Conservation (phyloP, 2,888 invertebrate species). For the Nezara viridula region DNA sequence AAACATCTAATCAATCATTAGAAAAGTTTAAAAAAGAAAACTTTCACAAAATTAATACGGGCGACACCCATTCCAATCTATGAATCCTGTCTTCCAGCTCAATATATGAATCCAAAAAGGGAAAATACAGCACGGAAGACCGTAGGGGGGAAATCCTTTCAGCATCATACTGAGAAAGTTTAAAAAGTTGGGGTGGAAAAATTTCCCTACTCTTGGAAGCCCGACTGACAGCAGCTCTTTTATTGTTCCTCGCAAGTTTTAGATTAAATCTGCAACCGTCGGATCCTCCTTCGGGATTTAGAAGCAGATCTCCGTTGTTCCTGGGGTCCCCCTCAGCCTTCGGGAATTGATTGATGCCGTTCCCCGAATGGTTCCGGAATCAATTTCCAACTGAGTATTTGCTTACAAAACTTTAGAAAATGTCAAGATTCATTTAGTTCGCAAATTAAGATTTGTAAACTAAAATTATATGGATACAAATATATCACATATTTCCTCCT, state of each 20-base stretch:
- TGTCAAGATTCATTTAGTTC: too few species aligned
- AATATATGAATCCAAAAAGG: not conserved
- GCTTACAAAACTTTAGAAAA: too few species aligned
- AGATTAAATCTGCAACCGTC: constrained; percentile 36
- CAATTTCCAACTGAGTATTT: not conserved
- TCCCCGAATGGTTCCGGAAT: not conserved
- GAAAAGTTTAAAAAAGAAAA: too few species aligned
- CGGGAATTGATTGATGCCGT: constrained; percentile 25
- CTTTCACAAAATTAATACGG: not conserved
- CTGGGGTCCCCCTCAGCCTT: not conserved
- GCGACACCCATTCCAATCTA: not conserved
- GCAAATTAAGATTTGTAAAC: too few species aligned
- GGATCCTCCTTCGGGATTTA: constrained; percentile 32
- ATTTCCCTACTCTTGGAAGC: constrained; percentile 30
- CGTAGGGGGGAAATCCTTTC: not conserved
- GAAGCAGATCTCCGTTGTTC: constrained; percentile 10
- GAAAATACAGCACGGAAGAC: not conserved
- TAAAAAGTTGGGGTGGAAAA: constrained; percentile 41
- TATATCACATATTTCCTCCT: too few species aligned
- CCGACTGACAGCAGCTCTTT: constrained; percentile 46
- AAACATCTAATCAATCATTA: too few species aligned
- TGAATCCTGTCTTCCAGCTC: not conserved
- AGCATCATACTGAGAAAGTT: constrained; percentile 12
- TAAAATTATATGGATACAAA: too few species aligned
- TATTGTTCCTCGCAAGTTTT: constrained; percentile 50